These are phyloP conservation scores for Scopus umbretta DNA, from an alignment of 2,113 vertebrate species.

Conservation along the genomic window DNA sequence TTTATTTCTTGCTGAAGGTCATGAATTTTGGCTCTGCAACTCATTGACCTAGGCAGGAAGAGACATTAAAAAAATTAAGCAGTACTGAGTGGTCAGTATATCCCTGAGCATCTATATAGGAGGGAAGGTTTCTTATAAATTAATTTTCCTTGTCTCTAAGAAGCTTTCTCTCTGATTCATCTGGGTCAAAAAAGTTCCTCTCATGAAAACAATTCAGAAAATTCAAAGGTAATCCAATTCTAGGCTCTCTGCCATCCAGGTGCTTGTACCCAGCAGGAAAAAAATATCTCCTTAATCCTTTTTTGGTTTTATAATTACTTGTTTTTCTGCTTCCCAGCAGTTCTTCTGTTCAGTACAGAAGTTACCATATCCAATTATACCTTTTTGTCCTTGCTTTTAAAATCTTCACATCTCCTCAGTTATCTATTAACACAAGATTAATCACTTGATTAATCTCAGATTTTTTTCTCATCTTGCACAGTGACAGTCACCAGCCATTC, in stretches of 20 bases:
- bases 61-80: background rate
- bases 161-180: background rate
- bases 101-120: background rate
- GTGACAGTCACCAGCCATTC: background rate
- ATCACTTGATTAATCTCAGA: background rate
- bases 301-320: conserved; percentile 50
- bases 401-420: background rate
- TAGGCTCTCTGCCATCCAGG: conserved; percentile 60
- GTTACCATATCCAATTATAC: background rate
- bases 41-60: background rate
- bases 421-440: conserved; percentile 34
- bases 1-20: background rate
- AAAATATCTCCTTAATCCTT: conserved; percentile 34
- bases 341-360: background rate
- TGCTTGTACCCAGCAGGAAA: conserved; percentile 46
- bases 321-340: conserved; percentile 12
- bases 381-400: conserved; percentile 27
- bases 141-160: background rate
- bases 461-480: background rate
- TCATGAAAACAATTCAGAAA: conserved; percentile 38
- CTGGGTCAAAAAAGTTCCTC: conserved; percentile 14
- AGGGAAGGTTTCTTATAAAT: background rate
- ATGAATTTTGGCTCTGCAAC: background rate
- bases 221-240: conserved; percentile 51
- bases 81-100: background rate